A percentile compares a stretch with the other conserved stretches of the same genome.
phyloP scores from a whole-genome alignment of 2,113 vertebrate genomes.

The Nicator chloris region DNA sequence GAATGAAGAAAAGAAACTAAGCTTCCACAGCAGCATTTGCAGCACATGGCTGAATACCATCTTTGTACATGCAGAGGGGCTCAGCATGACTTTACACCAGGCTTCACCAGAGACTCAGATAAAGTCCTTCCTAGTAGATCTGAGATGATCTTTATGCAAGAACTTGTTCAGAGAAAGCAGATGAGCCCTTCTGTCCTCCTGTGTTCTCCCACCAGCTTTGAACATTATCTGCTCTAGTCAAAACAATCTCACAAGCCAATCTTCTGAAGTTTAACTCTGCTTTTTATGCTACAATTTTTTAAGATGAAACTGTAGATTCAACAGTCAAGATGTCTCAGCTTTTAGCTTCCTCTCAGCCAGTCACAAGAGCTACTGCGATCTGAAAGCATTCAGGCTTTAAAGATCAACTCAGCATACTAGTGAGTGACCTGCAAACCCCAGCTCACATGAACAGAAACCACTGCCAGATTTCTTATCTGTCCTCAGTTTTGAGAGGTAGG shows the following conservation, averaged over 20 bases:
- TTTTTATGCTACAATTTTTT: background rate
- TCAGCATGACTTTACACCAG: background rate
- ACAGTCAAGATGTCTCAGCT: background rate
- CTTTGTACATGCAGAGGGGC: background rate
- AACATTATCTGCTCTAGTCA: background rate
- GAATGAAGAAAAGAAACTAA: background rate
- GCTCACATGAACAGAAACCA: fast-evolving
- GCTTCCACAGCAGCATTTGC: background rate
- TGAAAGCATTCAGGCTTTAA: background rate
- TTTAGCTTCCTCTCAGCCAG: background rate
- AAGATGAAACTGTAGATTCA: background rate
- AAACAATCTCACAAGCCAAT: background rate
- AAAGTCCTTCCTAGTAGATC: background rate
- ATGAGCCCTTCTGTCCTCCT: background rate
- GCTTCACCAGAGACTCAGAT: background rate
- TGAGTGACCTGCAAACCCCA: background rate
- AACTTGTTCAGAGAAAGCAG: background rate
- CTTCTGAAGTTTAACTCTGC: background rate
- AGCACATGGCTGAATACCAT: fast-evolving
- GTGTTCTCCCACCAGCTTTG: background rate
- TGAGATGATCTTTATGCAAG: background rate
- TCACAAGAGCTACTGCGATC: background rate
- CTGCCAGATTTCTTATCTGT: background rate
- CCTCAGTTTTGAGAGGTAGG: background rate
- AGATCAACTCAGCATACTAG: background rate